Conservation (phyloP, 1,140 invertebrate species). For the Laupala kohalensis region DNA sequence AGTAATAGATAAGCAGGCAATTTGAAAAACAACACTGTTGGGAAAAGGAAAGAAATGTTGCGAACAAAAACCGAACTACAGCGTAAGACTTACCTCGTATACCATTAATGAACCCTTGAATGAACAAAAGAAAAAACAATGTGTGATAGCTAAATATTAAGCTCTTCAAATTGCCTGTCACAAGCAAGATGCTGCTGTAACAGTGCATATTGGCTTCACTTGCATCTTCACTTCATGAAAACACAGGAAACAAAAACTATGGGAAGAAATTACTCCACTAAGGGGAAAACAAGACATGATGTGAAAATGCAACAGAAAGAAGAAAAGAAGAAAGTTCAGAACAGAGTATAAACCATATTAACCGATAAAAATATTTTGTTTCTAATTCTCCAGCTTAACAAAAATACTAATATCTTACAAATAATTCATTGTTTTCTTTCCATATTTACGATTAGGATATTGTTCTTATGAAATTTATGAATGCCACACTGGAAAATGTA, state of each 20-base stretch:
- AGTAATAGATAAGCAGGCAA: background rate
- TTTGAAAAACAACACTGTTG: background rate
- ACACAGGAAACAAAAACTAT: background rate
- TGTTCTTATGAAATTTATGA: no score
- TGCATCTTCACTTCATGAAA: background rate
- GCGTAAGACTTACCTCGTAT: slow-evolving; percentile 7
- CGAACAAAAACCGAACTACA: background rate
- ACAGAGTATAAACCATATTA: no score
- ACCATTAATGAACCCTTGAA: slow-evolving; percentile 14
- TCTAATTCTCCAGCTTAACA: no score
- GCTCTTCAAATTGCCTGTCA: background rate
- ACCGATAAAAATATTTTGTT: no score
- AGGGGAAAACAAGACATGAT: background rate
- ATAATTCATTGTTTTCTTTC: no score
- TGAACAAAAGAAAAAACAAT: slow-evolving; percentile 11
- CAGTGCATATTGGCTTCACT: background rate
- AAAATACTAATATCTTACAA: no score
- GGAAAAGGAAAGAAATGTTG: background rate
- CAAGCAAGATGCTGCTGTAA: background rate
- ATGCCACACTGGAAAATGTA: no score
- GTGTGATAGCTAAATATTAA: background rate
- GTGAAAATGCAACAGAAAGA: background rate
- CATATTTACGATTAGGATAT: no score
- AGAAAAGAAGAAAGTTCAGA: background rate
- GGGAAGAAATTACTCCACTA: background rate